A percentile compares a stretch with the other conserved stretches of the same genome.
Conservation (phyloP, 2,888 invertebrate species). For the Hipparchia semele region DNA sequence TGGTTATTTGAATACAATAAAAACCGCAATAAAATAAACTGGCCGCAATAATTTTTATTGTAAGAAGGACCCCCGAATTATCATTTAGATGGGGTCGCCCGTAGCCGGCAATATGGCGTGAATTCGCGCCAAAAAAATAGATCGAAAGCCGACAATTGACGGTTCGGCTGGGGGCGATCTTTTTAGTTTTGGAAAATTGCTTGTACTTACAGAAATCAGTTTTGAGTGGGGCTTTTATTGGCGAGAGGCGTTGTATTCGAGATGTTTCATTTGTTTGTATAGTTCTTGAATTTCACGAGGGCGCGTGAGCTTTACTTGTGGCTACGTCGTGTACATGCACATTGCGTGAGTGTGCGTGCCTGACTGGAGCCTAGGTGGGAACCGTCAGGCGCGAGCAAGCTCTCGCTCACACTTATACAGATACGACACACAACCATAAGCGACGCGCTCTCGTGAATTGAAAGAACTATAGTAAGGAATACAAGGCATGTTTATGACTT, state of each 20-base stretch:
- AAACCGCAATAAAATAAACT: constrained; percentile 81
- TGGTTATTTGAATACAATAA: constrained; percentile 75
- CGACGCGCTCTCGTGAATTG: too few species aligned
- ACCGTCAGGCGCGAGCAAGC: too few species aligned
- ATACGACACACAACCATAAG: too few species aligned
- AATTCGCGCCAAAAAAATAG: constrained; percentile 67
- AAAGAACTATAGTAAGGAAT: too few species aligned
- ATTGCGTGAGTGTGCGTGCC: too few species aligned
- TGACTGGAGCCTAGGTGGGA: too few species aligned
- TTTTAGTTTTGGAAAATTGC: constrained; percentile 64
- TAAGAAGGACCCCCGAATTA: constrained; percentile 78
- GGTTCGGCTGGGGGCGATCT: constrained; percentile 63
- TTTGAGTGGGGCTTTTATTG: constrained; percentile 47
- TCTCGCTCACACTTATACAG: too few species aligned
- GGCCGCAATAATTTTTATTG: constrained; percentile 82
- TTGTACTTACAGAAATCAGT: constrained; percentile 47
- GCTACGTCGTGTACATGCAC: too few species aligned
- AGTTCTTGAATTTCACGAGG: too few species aligned
- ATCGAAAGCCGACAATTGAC: constrained; percentile 66
- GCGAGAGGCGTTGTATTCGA: neutral
- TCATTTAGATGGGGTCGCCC: constrained; percentile 79
- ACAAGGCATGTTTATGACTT: too few species aligned
- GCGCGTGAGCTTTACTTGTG: neutral
- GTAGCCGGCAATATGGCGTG: constrained; percentile 69
- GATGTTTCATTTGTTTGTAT: constrained; percentile 10